A percentile compares a stretch with the other conserved stretches of the same genome.
Evolutionary conservation across 2,888 invertebrate genomes (phyloP).

Genomic region (Hypsopygia costalis): DNA sequence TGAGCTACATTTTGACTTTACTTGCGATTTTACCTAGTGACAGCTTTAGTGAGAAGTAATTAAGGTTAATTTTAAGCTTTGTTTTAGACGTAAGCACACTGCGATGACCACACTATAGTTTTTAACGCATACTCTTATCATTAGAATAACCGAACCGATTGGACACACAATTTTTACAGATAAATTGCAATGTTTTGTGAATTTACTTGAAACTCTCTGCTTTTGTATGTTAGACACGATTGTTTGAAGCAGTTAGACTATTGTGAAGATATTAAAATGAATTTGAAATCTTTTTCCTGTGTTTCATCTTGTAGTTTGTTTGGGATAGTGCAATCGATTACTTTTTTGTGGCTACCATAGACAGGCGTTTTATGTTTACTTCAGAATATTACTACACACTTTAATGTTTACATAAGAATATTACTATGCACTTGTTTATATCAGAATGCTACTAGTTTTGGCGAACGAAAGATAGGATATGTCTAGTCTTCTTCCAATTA

Average conservation of each 20-base stretch:
- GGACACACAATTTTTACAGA: conserved; percentile 8
- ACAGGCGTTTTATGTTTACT: too few relatives aligned
- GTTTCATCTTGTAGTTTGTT: conserved; percentile 60
- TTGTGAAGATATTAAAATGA: conserved; percentile 78
- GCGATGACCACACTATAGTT: conserved; percentile 23
- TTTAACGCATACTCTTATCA: conserved; percentile 6
- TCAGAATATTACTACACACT: too few relatives aligned
- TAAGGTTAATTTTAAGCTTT: conserved; percentile 55
- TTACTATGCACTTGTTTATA: not conserved
- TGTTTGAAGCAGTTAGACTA: conserved; percentile 68
- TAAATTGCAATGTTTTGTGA: conserved; percentile 19
- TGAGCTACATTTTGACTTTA: conserved; percentile 2
- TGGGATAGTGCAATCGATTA: conserved; percentile 38
- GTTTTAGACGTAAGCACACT: conserved; percentile 52
- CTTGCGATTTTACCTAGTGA: conserved; percentile 34
- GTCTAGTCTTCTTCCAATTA: too few relatives aligned
- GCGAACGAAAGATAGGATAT: too few relatives aligned
- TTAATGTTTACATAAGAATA: too few relatives aligned
- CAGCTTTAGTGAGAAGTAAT: conserved; percentile 58
- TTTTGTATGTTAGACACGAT: conserved; percentile 54
- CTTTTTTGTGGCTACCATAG: conserved; percentile 6
- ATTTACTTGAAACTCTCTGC: conserved; percentile 27
- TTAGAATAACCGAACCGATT: conserved; percentile 11
- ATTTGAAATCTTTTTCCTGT: conserved; percentile 72
- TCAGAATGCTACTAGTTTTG: not conserved